phyloP scores from a whole-genome alignment of 2,888 invertebrate genomes.

The Diogma glabrata region DNA sequence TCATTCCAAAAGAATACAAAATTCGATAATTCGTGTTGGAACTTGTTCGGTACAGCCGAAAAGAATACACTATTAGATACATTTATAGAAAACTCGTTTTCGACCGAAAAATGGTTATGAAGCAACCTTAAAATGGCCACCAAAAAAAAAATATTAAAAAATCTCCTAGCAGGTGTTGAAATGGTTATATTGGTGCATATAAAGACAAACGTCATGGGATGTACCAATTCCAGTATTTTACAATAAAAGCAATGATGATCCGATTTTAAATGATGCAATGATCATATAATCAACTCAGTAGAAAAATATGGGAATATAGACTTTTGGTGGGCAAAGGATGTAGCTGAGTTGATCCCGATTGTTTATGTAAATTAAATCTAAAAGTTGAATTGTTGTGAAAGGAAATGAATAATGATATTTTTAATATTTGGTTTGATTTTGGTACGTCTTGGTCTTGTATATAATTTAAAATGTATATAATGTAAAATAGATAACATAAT shows the following conservation, averaged over 20 bases:
- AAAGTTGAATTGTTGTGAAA: conserved; percentile 42
- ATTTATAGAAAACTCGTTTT: too few species aligned
- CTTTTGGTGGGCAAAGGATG: conserved; percentile 80
- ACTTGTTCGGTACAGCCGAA: too few species aligned
- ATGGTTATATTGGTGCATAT: conserved; percentile 97
- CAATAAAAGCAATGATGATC: conserved; percentile 38
- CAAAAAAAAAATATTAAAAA: too few species aligned
- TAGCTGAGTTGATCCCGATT: conserved; percentile 51
- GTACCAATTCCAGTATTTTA: conserved; percentile 95
- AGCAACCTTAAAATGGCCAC: too few species aligned
- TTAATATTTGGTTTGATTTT: conserved; percentile 99
- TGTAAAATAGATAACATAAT: too few species aligned
- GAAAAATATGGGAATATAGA: conserved; percentile 57
- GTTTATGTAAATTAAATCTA: conserved; percentile 39
- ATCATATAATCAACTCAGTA: conserved; percentile 55
- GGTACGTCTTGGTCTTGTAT: conserved; percentile 83
- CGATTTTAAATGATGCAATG: conserved; percentile 47
- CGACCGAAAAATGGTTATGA: too few species aligned
- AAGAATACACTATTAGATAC: too few species aligned
- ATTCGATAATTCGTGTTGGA: too few species aligned
- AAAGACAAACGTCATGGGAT: conserved; percentile 93
- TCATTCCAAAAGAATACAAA: too few species aligned
- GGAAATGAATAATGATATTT: conserved; percentile 78
- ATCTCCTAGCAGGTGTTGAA: conserved; percentile 55
- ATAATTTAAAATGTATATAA: too few species aligned